A percentile compares a stretch with the other conserved stretches of the same genome.
These are phyloP conservation scores for Sinosuthora webbiana DNA, from an alignment of 2,113 vertebrate species.

Conservation along the genomic window DNA sequence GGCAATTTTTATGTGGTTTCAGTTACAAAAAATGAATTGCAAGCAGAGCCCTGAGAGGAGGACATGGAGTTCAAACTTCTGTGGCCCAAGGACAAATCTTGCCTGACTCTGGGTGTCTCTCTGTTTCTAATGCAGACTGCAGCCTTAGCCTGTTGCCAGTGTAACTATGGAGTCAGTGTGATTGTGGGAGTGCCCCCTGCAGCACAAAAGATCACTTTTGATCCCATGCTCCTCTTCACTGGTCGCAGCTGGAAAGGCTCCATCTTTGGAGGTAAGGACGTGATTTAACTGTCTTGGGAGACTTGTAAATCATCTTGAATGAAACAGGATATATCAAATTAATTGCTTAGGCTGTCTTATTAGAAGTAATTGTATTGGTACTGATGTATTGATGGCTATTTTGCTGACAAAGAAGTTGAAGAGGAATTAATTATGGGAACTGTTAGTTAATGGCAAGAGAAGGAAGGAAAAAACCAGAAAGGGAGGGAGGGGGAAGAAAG, in stretches of 20 bases:
- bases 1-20: not conserved
- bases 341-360: not conserved
- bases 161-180: slow-evolving; percentile 75
- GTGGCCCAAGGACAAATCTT: not conserved
- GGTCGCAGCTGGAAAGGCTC: slow-evolving; percentile 81
- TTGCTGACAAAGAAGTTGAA: not conserved
- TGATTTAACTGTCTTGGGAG: not conserved
- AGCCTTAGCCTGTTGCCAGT: slow-evolving; percentile 75
- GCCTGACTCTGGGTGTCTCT: not conserved
- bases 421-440: not conserved
- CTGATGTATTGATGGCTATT: not conserved
- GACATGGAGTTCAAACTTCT: not conserved
- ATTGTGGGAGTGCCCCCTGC: slow-evolving; percentile 77
- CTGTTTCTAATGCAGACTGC: slow-evolving; percentile 62
- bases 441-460: not conserved
- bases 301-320: not conserved
- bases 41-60: not conserved
- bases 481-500: not conserved
- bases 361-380: not conserved
- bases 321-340: not conserved
- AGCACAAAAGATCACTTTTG: slow-evolving; percentile 58
- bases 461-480: not conserved
- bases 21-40: not conserved
- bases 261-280: slow-evolving; percentile 80
- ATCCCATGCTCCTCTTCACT: slow-evolving; percentile 74